A percentile compares a stretch with the other conserved stretches of the same genome.
These are phyloP conservation scores for Procavia capensis DNA, from an alignment of 2,113 vertebrate genomes.

Conservation along the genomic window DNA sequence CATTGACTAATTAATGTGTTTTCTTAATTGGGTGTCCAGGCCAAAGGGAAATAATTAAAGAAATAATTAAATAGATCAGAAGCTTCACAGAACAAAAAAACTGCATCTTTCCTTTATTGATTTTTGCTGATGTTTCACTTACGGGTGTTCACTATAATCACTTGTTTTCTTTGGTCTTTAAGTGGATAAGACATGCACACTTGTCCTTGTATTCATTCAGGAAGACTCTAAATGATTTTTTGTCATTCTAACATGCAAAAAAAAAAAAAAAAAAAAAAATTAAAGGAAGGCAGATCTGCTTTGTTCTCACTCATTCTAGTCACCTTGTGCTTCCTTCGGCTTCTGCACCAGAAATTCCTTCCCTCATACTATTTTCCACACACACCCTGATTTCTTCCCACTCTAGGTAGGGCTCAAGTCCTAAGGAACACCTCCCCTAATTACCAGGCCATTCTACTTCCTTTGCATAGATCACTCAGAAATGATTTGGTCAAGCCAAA, in stretches of 20 bases:
- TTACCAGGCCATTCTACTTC: background rate
- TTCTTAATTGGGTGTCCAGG: constrained; percentile 26
- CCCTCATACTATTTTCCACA: background rate
- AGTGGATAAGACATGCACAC: background rate
- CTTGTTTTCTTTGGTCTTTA: constrained; percentile 27
- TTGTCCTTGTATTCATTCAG: background rate
- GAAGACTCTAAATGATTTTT: background rate
- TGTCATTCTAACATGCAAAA: background rate
- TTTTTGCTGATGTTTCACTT: constrained; percentile 24
- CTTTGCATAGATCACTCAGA: background rate
- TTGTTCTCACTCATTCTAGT: background rate
- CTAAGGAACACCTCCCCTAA: background rate
- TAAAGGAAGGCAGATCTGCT: background rate
- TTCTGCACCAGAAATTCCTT: background rate
- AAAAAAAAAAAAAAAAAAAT: background rate
- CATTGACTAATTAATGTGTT: constrained; percentile 9
- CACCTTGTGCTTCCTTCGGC: background rate
- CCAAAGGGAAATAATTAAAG: constrained; percentile 49
- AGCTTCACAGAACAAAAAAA: background rate
- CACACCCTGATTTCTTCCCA: background rate
- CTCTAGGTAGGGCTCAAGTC: background rate
- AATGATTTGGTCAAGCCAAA: background rate
- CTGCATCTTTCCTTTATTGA: background rate
- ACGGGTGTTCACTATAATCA: background rate
- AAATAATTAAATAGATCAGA: constrained; percentile 40